Base-by-base conservation (phyloP, 1,140 invertebrate species). In the Diploscapter pachys region DNA sequence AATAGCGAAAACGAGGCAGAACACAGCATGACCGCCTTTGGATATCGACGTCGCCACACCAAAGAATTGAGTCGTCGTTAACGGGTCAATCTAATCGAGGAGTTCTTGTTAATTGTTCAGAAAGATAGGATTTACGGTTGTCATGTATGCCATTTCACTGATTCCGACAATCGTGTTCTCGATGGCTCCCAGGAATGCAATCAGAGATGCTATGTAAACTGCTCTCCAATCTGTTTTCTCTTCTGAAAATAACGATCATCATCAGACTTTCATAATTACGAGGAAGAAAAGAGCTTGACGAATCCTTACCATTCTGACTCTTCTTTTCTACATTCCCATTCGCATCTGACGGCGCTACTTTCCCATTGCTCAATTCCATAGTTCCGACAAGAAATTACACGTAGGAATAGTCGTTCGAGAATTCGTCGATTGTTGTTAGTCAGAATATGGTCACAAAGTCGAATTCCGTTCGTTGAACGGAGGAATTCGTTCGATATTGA, bases 151-250 rank as follows among this genome's bases (percentile, higher is more conserved):
- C 65, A 56, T 69, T 52, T 74, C 73, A 62, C 63, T 67, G 52
- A 74, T 74, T 56, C 73, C 73, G 5, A 74, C 55, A 50, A 74
- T 61, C 3, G 73, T 56, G 51, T 74, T 74, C 49, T 74, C 73
- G 5, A 74, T 67, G 13, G 73, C 73, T 13, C 51, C 49, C 51
- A 74, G 56, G 4, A 56, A 53, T 4, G 66, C 53, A 13, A 74
- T 61, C 9, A 74, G 11, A 13, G 57, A 56, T 11, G 73, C 73
- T 3, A 74, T 51, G 50, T 53, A 52, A 2, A 74, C 64, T 48
- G 55, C 13, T 49, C 66, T 54, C 73, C 73, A 74, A n/a, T 74
- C 51, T 52, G 52, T 54, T 55, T 68, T 55, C 11, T 68, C 48
- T 6, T 11, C 57, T 59, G 57, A 59, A 59, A 59, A 11, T 59